Evolutionary conservation across 2,113 vertebrate genomes (phyloP).

Genomic region (Muntiacus muntjak): DNA sequence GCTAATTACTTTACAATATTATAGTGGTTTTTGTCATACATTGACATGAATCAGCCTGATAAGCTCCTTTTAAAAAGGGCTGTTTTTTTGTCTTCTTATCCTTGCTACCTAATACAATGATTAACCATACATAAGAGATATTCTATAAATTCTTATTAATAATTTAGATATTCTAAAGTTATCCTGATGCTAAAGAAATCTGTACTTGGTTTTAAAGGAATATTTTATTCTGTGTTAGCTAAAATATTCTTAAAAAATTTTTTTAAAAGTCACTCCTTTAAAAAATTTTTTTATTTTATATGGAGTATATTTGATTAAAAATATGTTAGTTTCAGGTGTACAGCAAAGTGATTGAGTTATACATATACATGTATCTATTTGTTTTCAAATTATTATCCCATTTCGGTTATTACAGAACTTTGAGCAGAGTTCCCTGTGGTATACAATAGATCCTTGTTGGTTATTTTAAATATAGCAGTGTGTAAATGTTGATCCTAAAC

Average conservation of each 20-base stretch:
- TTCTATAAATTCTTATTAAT: neutral
- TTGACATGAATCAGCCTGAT: too few relatives aligned
- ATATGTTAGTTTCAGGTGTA: neutral
- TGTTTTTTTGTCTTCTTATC: neutral
- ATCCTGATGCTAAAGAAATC: neutral
- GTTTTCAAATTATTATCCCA: neutral
- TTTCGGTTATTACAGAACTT: neutral
- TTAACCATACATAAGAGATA: neutral
- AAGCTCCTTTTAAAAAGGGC: neutral
- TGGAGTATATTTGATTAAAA: neutral
- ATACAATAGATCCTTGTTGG: neutral
- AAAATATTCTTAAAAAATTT: neutral
- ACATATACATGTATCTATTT: neutral
- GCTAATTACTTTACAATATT: too few relatives aligned
- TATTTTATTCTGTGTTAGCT: neutral
- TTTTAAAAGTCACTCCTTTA: neutral
- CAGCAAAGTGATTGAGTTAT: neutral
- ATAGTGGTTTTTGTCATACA: too few relatives aligned
- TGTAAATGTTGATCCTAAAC: neutral
- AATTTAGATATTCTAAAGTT: conserved; percentile 9
- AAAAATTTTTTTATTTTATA: neutral
- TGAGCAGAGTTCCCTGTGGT: neutral
- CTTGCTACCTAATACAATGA: neutral
- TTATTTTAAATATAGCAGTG: neutral
- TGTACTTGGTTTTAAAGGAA: neutral